phyloP scores from a whole-genome alignment of 2,888 invertebrate genomes.

The Scaeva pyrastri region DNA sequence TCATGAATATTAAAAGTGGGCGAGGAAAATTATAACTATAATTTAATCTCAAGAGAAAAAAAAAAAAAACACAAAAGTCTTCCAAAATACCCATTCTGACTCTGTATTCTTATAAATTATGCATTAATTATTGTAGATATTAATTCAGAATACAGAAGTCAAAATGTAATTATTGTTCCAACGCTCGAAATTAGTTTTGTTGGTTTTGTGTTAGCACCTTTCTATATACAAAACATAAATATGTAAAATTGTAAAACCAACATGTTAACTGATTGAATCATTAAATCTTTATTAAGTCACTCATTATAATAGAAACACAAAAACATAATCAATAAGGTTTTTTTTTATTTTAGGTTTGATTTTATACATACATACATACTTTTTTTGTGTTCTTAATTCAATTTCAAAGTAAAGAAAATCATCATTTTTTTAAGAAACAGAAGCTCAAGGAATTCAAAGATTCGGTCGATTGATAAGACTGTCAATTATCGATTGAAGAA shows the following conservation, averaged over 20 bases:
- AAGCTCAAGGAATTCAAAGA: too few relatives aligned
- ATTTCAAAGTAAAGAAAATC: too few relatives aligned
- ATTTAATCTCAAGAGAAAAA: neutral
- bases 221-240: too few relatives aligned
- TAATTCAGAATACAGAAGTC: neutral
- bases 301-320: neutral
- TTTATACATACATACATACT: neutral
- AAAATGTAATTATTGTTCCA: constrained; percentile 14
- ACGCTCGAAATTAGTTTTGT: constrained; percentile 9
- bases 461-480: too few relatives aligned
- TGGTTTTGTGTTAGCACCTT: neutral
- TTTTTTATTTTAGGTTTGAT: neutral
- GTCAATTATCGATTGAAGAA: too few relatives aligned
- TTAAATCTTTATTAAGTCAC: neutral
- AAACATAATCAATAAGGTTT: neutral
- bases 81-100: neutral
- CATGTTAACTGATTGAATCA: neutral
- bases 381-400: neutral
- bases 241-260: neutral
- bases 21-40: neutral
- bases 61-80: neutral
- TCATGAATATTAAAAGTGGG: neutral
- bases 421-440: too few relatives aligned
- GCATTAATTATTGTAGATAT: too few relatives aligned
- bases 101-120: neutral